A percentile compares a stretch with the other conserved stretches of the same genome.
These are phyloP conservation scores for Pheosia gnoma DNA, from an alignment of 2,888 invertebrate genomes.

Conservation along the genomic window DNA sequence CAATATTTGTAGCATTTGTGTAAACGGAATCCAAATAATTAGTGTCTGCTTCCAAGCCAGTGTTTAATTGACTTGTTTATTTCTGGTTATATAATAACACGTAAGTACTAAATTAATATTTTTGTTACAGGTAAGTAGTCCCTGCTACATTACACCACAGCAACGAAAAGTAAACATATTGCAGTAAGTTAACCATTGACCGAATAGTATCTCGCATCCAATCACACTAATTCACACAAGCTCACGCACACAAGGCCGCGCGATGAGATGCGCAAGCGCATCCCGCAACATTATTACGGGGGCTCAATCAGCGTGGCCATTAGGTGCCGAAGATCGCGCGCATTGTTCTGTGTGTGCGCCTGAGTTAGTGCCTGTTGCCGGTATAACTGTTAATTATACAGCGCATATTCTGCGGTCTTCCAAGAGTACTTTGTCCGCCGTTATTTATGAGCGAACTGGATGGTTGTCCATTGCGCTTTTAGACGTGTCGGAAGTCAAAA, in stretches of 20 bases:
- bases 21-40: no score
- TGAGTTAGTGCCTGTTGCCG: slow-evolving; percentile 75
- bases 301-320: slow-evolving; percentile 65
- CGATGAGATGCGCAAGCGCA: slow-evolving; percentile 33
- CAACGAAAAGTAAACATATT: neutral
- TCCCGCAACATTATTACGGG: slow-evolving; percentile 57
- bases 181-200: slow-evolving; percentile 32
- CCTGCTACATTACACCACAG: slow-evolving; percentile 2
- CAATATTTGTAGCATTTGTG: no score
- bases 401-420: slow-evolving; percentile 61
- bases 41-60: no score
- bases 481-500: slow-evolving; percentile 5
- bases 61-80: no score
- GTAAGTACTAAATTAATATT: slow-evolving; percentile 24
- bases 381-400: slow-evolving; percentile 78
- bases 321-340: slow-evolving; percentile 69
- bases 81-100: neutral
- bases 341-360: slow-evolving; percentile 69
- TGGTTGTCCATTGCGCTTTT: slow-evolving; percentile 45
- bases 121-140: slow-evolving; percentile 52
- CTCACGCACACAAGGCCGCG: slow-evolving; percentile 6
- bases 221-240: slow-evolving; percentile 3
- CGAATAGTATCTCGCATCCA: slow-evolving; percentile 47
- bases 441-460: slow-evolving; percentile 61
- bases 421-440: slow-evolving; percentile 62